A percentile compares a stretch with the other conserved stretches of the same genome.
These are phyloP conservation scores for Agrotis puta DNA, from an alignment of 2,888 invertebrate species.

Conservation along the genomic window DNA sequence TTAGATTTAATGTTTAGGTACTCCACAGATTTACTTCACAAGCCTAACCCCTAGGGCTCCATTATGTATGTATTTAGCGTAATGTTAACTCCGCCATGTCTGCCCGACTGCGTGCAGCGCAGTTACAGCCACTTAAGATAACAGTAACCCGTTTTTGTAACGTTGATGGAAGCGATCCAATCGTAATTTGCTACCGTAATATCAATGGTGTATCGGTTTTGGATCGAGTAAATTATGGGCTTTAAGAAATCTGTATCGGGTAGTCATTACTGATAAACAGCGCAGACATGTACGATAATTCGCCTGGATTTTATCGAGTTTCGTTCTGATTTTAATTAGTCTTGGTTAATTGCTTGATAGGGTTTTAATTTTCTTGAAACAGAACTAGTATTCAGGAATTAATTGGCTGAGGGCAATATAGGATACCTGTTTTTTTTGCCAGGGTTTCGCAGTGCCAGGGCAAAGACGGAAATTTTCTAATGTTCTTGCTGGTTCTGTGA, in stretches of 20 bases:
- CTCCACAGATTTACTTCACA: background rate
- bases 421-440: background rate
- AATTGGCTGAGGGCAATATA: background rate
- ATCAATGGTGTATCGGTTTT: conserved; percentile 60
- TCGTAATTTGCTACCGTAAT: conserved; percentile 70
- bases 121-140: conserved; percentile 58
- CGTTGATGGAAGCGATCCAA: conserved; percentile 58
- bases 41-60: conserved; percentile 15
- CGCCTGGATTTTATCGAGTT: conserved; percentile 14
- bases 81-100: conserved; percentile 48
- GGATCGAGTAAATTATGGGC: conserved; percentile 56
- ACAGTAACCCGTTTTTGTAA: conserved; percentile 63
- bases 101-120: conserved; percentile 38
- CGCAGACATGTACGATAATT: conserved; percentile 7
- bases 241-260: conserved; percentile 44
- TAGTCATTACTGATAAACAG: conserved; percentile 44
- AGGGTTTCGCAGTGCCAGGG: background rate
- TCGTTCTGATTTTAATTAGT: conserved; percentile 15
- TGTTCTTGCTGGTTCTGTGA: background rate
- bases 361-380: conserved; percentile 9
- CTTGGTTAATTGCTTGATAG: background rate
- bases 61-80: conserved; percentile 52
- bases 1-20: conserved; percentile 10
- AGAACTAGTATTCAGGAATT: background rate
- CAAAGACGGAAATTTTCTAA: background rate